phyloP scores from a whole-genome alignment of 2,113 vertebrate species.

The Leiothrix lutea region DNA sequence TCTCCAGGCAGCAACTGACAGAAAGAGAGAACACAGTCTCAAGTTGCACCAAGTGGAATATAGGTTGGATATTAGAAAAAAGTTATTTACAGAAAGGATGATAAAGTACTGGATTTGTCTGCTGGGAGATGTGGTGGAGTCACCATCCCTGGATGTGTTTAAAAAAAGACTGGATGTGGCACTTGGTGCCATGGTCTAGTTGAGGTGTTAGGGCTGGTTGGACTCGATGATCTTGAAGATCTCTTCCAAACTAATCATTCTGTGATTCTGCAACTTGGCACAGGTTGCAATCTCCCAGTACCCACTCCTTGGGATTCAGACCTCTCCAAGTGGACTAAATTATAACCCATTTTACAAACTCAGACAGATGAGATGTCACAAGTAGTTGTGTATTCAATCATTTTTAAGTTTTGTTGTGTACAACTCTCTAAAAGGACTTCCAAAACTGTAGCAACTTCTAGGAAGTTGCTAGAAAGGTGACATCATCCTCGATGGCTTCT shows the following conservation, averaged over 20 bases:
- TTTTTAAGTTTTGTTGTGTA: not conserved
- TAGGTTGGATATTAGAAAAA: not conserved
- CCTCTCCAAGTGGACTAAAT: not conserved
- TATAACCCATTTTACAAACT: not conserved
- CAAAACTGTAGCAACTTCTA: not conserved
- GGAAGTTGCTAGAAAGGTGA: not conserved
- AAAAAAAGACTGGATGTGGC: not conserved
- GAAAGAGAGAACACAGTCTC: rapidly evolving
- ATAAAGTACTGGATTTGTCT: no score
- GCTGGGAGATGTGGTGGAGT: not conserved
- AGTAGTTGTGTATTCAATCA: not conserved
- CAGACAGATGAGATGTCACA: not conserved
- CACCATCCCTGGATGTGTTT: not conserved
- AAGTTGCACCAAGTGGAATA: not conserved
- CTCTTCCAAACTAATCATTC: not conserved
- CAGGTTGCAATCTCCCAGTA: not conserved
- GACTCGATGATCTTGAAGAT: no score
- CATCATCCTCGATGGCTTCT: not conserved
- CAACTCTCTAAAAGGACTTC: not conserved
- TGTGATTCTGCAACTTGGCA: rapidly evolving
- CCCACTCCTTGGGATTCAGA: not conserved
- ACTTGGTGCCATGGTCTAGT: rapidly evolving
- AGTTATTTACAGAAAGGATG: no score
- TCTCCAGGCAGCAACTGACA: not conserved
- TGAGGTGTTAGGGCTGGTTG: not conserved